These are phyloP conservation scores for Patiria miniata DNA, from an alignment of 35 echinoderm and acorn worm genomes.

Conservation along the genomic window DNA sequence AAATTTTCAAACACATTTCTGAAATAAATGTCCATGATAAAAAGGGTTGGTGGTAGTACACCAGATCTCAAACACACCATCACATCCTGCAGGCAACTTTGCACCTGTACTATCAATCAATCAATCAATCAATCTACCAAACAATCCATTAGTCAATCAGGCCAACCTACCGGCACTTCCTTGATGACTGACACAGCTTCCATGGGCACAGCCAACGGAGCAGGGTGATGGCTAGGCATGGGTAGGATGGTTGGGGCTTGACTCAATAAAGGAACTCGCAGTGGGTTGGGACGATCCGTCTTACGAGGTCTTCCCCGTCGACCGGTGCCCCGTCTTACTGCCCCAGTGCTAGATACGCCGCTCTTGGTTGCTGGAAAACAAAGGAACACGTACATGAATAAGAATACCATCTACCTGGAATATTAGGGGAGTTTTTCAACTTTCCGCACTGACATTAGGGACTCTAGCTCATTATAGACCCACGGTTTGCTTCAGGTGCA, in stretches of 20 bases:
- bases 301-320: conserved; percentile 49
- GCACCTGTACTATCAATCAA: too few relatives aligned
- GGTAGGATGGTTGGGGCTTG: conserved; percentile 21
- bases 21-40: too few relatives aligned
- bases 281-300: conserved; percentile 35
- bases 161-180: conserved; percentile 43
- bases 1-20: too few relatives aligned
- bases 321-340: conserved; percentile 2
- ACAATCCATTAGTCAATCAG: neutral
- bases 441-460: too few relatives aligned
- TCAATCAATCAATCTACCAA: neutral
- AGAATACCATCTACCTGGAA: too few relatives aligned
- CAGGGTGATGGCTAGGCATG: conserved; percentile 18
- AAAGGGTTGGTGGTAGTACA: too few relatives aligned
- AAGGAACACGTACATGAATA: neutral
- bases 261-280: neutral
- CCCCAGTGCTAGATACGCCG: neutral
- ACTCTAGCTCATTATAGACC: too few relatives aligned
- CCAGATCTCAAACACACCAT: too few relatives aligned
- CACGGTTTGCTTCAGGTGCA: too few relatives aligned
- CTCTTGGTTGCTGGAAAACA: neutral
- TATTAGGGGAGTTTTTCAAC: too few relatives aligned
- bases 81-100: too few relatives aligned
- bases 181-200: conserved; percentile 63
- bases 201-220: conserved; percentile 22